Conservation (phyloP, 2,888 invertebrate genomes). For the Aspidapion aeneum region DNA sequence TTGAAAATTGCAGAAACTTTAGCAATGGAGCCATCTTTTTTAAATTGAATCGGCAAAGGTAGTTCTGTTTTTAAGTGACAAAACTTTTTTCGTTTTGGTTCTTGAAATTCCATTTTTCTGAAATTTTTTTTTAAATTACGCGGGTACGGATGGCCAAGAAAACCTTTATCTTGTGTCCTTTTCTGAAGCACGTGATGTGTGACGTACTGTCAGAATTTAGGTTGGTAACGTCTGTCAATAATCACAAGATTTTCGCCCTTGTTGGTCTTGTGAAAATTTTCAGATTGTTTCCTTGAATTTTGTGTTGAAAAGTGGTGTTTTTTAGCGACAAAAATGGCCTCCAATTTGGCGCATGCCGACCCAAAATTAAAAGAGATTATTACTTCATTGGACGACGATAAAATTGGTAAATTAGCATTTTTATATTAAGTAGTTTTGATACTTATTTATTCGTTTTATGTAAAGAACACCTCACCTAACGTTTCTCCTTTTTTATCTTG, state of each 20-base stretch:
- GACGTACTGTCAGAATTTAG: not conserved
- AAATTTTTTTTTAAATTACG: slow-evolving; percentile 18
- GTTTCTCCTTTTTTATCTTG: not conserved
- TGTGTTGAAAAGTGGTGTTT: slow-evolving; percentile 1
- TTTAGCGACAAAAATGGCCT: slow-evolving; percentile 20
- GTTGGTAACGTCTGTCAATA: slow-evolving; percentile 29
- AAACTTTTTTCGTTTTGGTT: slow-evolving; percentile 32
- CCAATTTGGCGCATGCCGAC: slow-evolving; percentile 36
- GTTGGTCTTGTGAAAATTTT: slow-evolving; percentile 4
- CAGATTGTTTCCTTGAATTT: not conserved
- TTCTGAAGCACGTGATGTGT: slow-evolving; percentile 6
- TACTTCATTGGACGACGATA: slow-evolving; percentile 75
- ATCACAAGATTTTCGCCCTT: slow-evolving; percentile 35
- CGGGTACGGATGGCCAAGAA: slow-evolving; percentile 9
- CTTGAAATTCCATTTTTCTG: slow-evolving; percentile 29
- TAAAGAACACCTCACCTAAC: not conserved
- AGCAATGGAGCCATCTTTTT: slow-evolving; percentile 49
- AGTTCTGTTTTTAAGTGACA: slow-evolving; percentile 43
- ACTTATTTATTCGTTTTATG: slow-evolving; percentile 7
- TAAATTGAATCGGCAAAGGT: slow-evolving; percentile 47
- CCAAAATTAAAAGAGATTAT: slow-evolving; percentile 68
- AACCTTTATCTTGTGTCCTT: slow-evolving; percentile 7
- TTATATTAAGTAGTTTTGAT: not conserved
- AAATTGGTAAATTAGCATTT: slow-evolving; percentile 66
- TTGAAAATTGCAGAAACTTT: slow-evolving; percentile 62